Conservation (phyloP, 2,797 vertebrate genomes). For the Sebastes variabilis region DNA sequence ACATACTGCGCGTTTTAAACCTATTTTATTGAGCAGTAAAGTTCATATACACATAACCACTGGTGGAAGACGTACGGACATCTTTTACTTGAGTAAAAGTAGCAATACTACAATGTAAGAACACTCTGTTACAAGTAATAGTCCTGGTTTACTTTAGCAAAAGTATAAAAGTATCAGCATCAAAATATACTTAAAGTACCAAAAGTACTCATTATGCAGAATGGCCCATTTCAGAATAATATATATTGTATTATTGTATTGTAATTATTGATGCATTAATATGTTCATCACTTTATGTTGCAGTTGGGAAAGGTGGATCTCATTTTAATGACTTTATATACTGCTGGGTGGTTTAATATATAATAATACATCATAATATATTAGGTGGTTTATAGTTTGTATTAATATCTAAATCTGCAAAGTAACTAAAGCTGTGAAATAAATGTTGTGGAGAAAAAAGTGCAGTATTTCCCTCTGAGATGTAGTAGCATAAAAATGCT, state of each 20-base stretch:
- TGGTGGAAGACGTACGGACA: no score
- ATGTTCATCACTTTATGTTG: background rate
- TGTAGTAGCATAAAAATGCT: background rate
- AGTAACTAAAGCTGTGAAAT: background rate
- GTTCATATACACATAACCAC: background rate
- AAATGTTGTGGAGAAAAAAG: background rate
- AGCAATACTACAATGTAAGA: background rate
- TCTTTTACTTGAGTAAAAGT: background rate
- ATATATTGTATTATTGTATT: accelerated
- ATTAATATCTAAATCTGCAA: background rate
- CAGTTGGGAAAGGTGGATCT: background rate
- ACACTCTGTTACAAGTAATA: background rate
- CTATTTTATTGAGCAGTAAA: background rate
- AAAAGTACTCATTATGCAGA: background rate
- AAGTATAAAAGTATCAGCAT: no score
- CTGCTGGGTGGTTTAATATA: background rate
- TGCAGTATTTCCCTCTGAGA: background rate
- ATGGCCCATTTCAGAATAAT: background rate
- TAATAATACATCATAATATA: background rate
- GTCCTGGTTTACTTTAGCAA: background rate
- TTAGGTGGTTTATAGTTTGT: background rate
- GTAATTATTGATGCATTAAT: background rate
- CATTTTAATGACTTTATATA: background rate
- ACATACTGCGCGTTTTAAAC: background rate
- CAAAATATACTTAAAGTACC: background rate